Evolutionary conservation across 2,113 vertebrate genomes (phyloP).

Genomic region (Camelus dromedarius): DNA sequence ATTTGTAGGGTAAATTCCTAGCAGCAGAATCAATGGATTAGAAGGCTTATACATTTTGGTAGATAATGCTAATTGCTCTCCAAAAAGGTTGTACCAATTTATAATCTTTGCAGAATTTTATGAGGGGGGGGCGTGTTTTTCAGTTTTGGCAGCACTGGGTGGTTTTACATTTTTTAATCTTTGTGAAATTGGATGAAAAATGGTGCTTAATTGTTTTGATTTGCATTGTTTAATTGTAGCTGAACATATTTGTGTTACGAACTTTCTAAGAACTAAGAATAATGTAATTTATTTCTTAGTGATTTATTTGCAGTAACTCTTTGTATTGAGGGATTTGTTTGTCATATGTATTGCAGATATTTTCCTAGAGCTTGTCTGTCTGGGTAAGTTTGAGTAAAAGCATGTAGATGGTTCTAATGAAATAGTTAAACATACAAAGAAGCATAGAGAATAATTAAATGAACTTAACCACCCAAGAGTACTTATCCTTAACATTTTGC

Average conservation of each 20-base stretch:
- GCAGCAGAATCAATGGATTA: background rate
- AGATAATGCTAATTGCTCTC: background rate
- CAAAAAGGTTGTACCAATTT: background rate
- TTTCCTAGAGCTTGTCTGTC: background rate
- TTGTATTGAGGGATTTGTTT: background rate
- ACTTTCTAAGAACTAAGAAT: background rate
- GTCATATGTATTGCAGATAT: background rate
- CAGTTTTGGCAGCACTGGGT: background rate
- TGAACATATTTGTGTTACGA: background rate
- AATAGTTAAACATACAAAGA: background rate
- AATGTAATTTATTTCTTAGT: background rate
- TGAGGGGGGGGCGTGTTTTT: background rate
- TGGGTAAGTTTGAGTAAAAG: background rate
- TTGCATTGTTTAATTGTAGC: background rate
- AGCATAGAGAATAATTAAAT: background rate
- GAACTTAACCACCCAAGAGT: background rate
- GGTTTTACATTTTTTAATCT: background rate
- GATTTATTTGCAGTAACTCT: background rate
- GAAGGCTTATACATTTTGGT: conserved; percentile 1
- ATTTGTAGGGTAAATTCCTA: background rate
- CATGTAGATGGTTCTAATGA: background rate
- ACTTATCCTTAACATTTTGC: background rate
- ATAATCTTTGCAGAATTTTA: background rate
- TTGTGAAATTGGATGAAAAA: background rate
- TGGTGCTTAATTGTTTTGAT: background rate